phyloP scores from a whole-genome alignment of 1,140 invertebrate species.

The Agrypnia vestita region DNA sequence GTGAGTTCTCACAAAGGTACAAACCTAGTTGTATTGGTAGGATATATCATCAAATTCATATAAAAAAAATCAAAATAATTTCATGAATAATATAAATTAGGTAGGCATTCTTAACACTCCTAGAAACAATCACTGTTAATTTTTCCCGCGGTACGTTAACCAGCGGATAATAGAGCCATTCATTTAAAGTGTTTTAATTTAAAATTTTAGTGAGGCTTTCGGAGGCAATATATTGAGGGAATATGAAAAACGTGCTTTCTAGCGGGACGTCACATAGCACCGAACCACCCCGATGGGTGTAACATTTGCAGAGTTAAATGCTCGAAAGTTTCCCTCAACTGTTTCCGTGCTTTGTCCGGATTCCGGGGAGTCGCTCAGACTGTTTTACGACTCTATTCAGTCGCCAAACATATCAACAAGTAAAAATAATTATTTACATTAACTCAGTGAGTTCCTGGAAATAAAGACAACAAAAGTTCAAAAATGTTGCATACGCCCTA shows the following conservation, averaged over 20 bases:
- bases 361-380: conserved; percentile 32
- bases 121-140: too few species aligned
- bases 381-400: neutral
- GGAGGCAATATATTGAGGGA: conserved; percentile 7
- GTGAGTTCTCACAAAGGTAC: too few species aligned
- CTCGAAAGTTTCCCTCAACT: conserved; percentile 41
- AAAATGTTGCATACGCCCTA: too few species aligned
- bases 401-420: too few species aligned
- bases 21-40: too few species aligned
- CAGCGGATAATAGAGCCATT: neutral
- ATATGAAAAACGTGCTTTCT: conserved; percentile 26
- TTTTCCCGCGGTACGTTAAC: neutral
- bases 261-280: conserved; percentile 20
- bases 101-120: too few species aligned
- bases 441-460: too few species aligned
- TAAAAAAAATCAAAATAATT: too few species aligned
- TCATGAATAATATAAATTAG: too few species aligned
- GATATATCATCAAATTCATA: too few species aligned
- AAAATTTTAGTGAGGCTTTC: conserved; percentile 23
- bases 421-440: too few species aligned
- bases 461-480: too few species aligned
- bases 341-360: conserved; percentile 39
- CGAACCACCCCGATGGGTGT: neutral
- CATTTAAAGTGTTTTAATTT: conserved; percentile 30
- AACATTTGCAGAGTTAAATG: conserved; percentile 39